A percentile compares a stretch with the other conserved stretches of the same genome.
Evolutionary conservation across 2,113 vertebrate species (phyloP).

Genomic region (Orthonyx spaldingii): DNA sequence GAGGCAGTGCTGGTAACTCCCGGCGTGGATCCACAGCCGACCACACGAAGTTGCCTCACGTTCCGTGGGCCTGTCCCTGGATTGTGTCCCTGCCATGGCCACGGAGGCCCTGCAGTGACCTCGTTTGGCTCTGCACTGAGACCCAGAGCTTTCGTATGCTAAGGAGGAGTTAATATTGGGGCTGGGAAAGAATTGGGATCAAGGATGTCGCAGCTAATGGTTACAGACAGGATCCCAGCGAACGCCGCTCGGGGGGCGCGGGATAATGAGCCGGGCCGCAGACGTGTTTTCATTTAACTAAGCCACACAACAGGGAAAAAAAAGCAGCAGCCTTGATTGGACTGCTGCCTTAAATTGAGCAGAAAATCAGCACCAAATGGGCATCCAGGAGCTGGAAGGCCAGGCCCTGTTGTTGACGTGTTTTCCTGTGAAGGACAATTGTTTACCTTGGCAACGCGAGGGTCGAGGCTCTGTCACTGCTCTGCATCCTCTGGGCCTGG

Average conservation of each 20-base stretch:
- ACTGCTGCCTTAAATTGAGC: constrained; percentile 52
- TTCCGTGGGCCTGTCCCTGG: neutral
- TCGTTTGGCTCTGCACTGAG: neutral
- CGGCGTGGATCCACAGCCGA: accelerated
- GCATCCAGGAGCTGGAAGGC: neutral
- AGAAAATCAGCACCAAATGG: constrained; percentile 51
- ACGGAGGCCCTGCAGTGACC: neutral
- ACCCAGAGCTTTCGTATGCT: neutral
- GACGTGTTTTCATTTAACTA: constrained; percentile 13
- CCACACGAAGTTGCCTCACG: too few relatives aligned
- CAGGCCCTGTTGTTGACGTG: neutral
- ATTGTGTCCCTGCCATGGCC: neutral
- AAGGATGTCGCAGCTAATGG: neutral
- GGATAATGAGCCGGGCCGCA: constrained; percentile 28
- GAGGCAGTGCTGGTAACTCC: neutral
- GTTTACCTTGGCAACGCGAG: neutral
- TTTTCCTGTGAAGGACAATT: neutral
- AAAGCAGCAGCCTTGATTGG: constrained; percentile 3
- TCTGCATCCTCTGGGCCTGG: neutral
- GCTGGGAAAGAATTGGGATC: neutral
- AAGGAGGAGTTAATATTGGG: neutral
- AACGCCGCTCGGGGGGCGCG: neutral
- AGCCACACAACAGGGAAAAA: neutral
- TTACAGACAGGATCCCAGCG: neutral
- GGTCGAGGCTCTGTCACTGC: neutral